Conservation (phyloP, 2,113 vertebrate species). For the Saccopteryx bilineata region DNA sequence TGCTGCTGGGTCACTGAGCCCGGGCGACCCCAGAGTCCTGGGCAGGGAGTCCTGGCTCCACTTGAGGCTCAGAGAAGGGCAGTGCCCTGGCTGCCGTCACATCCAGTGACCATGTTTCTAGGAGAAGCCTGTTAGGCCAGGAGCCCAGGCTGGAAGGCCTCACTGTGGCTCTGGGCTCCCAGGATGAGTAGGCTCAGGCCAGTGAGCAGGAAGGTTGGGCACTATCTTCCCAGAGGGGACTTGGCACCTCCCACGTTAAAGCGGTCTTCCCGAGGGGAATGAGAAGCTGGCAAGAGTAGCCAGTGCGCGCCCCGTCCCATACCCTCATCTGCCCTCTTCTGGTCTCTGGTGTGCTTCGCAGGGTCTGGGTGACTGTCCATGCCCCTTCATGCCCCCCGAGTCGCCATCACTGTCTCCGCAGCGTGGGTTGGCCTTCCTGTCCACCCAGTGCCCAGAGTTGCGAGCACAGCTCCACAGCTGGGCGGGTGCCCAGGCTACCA, state of each 20-base stretch:
- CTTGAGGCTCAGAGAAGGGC: not conserved
- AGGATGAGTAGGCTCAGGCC: not conserved
- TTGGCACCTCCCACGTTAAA: too few species aligned
- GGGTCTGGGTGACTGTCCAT: not conserved
- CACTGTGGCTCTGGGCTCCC: not conserved
- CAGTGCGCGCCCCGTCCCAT: rapidly evolving
- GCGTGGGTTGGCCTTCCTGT: too few species aligned
- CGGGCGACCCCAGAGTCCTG: not conserved
- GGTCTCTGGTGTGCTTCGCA: not conserved
- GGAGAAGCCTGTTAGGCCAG: not conserved
- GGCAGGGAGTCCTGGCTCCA: not conserved
- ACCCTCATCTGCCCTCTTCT: not conserved
- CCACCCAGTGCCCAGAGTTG: not conserved
- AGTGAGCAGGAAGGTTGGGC: not conserved
- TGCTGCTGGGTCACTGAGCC: not conserved
- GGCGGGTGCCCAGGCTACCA: not conserved
- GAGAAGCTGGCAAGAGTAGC: not conserved
- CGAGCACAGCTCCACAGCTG: not conserved
- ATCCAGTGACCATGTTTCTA: not conserved
- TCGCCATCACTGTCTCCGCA: not conserved
- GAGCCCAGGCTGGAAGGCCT: not conserved
- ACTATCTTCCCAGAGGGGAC: not conserved
- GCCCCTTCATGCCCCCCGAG: not conserved
- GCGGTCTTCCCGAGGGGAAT: not conserved
- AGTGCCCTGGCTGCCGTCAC: not conserved